Conservation (phyloP, 2,797 vertebrate species). For the Tadarida brasiliensis region DNA sequence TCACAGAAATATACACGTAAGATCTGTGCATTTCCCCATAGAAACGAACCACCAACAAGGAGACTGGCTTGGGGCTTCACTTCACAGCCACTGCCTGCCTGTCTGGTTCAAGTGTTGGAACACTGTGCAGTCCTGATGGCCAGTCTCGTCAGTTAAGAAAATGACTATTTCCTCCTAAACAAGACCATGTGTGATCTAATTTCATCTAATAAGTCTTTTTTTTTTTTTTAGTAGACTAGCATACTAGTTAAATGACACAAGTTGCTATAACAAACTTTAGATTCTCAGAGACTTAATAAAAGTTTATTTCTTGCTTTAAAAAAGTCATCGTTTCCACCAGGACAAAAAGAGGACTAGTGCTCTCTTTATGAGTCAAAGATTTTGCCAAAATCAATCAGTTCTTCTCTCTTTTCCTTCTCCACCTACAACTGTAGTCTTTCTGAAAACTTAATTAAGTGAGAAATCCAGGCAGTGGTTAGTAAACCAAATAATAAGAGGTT, state of each 20-base stretch:
- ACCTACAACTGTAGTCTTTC: background rate
- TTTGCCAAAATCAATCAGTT: background rate
- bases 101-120: background rate
- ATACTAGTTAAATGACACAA: background rate
- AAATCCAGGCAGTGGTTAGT: conserved; percentile 14
- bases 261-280: background rate
- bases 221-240: background rate
- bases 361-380: conserved; percentile 24
- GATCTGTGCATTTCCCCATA: background rate
- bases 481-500: conserved; percentile 43
- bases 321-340: background rate
- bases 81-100: background rate
- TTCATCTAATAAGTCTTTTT: background rate
- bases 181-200: background rate
- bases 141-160: background rate
- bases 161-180: background rate
- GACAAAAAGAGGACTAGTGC: background rate
- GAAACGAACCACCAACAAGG: background rate
- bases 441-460: conserved; percentile 21
- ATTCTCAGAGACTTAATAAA: conserved; percentile 5
- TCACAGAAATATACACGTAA: background rate
- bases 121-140: background rate
- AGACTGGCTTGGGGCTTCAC: background rate
- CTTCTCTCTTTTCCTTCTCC: background rate
- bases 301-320: background rate